Conservation (phyloP, 2,113 vertebrate genomes). For the Dromaius novaehollandiae region DNA sequence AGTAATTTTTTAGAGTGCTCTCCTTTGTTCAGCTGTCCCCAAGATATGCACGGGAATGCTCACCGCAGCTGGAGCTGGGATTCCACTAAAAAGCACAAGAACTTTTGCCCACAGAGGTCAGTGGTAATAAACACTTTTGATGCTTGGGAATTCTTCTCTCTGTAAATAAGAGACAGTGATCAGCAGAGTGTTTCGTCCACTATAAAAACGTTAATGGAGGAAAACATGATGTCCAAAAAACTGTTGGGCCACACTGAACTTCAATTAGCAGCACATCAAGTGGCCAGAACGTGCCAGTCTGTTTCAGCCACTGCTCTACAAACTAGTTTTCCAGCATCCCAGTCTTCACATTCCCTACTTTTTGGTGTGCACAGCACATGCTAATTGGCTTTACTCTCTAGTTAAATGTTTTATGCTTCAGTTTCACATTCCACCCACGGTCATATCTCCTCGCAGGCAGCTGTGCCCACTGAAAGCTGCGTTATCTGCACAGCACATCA, state of each 20-base stretch:
- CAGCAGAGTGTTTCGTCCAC: neutral
- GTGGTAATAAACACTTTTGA: constrained; percentile 95
- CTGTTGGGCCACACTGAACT: neutral
- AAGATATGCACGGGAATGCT: neutral
- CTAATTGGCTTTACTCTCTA: neutral
- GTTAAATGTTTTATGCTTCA: neutral
- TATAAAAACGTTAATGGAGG: neutral
- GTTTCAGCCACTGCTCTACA: neutral
- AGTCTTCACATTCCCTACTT: neutral
- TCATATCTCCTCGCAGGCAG: neutral
- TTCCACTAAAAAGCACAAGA: constrained; percentile 94
- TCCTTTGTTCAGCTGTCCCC: neutral
- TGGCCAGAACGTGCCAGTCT: neutral
- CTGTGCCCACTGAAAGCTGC: neutral
- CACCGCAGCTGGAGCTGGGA: constrained; percentile 94
- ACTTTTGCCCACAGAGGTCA: constrained; percentile 93
- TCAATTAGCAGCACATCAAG: neutral
- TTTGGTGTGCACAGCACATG: too few relatives aligned
- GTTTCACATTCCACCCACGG: neutral
- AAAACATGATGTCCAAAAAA: neutral
- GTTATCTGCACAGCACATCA: neutral
- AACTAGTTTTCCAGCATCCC: neutral
- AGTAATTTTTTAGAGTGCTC: neutral
- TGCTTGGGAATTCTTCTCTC: constrained; percentile 94
- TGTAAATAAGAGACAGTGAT: constrained; percentile 43